Evolutionary conservation across 2,113 vertebrate species (phyloP).

Genomic region (Zapus hudsonius): DNA sequence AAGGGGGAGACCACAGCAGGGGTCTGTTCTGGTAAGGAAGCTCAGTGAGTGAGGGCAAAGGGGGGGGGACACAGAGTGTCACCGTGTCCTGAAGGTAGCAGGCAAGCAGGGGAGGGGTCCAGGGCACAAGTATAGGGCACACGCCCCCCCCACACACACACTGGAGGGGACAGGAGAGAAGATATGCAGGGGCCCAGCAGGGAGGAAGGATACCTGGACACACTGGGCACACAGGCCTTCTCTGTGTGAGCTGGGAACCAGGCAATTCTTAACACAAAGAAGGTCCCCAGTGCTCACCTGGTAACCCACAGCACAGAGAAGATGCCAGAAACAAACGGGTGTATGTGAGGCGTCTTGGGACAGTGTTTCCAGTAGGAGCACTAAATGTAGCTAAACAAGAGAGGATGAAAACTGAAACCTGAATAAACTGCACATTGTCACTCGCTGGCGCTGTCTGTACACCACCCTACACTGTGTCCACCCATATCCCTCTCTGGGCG

Average conservation of each 20-base stretch:
- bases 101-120: neutral
- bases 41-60: no score
- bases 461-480: neutral
- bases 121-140: rapidly evolving
- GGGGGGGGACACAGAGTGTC: neutral
- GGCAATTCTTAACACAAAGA: neutral
- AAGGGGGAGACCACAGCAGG: neutral
- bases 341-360: no score
- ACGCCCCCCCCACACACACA: rapidly evolving
- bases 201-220: neutral
- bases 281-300: neutral
- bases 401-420: rapidly evolving
- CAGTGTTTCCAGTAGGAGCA: neutral
- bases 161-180: neutral
- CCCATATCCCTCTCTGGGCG: rapidly evolving
- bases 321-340: neutral
- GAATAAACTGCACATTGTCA: neutral
- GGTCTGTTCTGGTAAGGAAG: neutral
- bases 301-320: neutral
- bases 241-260: neutral
- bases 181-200: neutral
- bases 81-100: rapidly evolving
- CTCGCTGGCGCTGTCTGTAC: neutral
- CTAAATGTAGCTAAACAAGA: neutral
- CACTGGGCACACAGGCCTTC: neutral